These are phyloP conservation scores for Aradophagus sp. DNA, from an alignment of 1,140 invertebrate genomes.

Conservation along the genomic window DNA sequence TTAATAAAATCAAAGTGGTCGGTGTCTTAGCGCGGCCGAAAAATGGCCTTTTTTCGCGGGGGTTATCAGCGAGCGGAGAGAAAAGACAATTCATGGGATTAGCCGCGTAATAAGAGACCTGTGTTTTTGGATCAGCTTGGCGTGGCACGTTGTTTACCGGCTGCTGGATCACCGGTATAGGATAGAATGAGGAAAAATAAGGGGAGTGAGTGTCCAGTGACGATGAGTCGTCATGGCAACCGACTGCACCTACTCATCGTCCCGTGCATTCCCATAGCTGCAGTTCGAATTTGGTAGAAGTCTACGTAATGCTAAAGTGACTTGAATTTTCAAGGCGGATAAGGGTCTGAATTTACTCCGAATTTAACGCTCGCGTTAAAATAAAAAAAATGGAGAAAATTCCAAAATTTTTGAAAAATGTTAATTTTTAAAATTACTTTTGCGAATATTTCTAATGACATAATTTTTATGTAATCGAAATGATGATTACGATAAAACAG, in stretches of 20 bases:
- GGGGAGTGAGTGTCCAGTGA: conserved; percentile 72
- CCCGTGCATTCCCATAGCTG: conserved; percentile 68
- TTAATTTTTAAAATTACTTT: conserved; percentile 1
- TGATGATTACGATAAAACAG: conserved; percentile 8
- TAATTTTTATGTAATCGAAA: too few species aligned
- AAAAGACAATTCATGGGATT: conserved; percentile 72
- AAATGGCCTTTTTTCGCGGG: conserved; percentile 53
- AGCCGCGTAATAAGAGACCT: conserved; percentile 73
- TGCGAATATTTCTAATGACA: background rate
- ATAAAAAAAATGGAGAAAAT: conserved; percentile 7
- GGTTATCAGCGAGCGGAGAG: conserved; percentile 56
- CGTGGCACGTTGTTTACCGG: conserved; percentile 69
- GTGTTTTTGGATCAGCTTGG: conserved; percentile 72
- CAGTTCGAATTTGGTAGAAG: conserved; percentile 68
- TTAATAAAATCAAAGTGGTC: too few species aligned
- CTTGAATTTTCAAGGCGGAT: conserved; percentile 48
- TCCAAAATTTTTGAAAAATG: conserved; percentile 6
- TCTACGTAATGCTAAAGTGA: conserved; percentile 51
- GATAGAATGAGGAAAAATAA: conserved; percentile 59
- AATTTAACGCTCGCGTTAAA: conserved; percentile 8
- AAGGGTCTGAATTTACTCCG: conserved; percentile 34
- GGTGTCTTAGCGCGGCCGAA: conserved; percentile 49
- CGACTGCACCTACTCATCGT: conserved; percentile 72
- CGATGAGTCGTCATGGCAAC: conserved; percentile 74
- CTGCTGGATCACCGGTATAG: conserved; percentile 64